Evolutionary conservation across 2,113 vertebrate species (phyloP), one percentile per base, ranked within the genome.

Genomic region (Pollachius pollachius): DNA sequence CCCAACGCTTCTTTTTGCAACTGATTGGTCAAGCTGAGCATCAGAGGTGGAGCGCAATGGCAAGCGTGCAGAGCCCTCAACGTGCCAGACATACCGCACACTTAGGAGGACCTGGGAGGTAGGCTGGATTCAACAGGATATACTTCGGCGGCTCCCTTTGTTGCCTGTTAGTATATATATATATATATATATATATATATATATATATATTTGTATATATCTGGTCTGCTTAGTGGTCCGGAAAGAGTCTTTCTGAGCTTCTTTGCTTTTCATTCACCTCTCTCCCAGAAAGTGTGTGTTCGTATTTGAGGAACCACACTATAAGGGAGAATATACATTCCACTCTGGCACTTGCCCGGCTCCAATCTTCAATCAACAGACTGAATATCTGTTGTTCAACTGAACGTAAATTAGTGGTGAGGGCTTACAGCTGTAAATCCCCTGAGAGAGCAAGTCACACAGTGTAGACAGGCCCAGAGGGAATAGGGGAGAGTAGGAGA

Each of bases 31-130:
- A 13, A 70, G 61, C 48, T 34, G 15, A 23, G 58, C 57, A 41
- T 41, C 30, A 61, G 67, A 72, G 75, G 70, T 65, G 75, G 70
- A 81, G 72, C 70, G 70, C 77, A 68, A 64, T 65, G 68, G 68
- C 72, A 67, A 78, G 76, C 72, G 80, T 30, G 83, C 74, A 80
- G 59, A 56, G 79, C 67, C 65, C 76, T 79, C 72, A 81, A 13
- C 41, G 8, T 64, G 73, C 67, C 73, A 82, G 73, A 69, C 84
- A 82, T 70, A 84, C 81, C 60, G 84, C 75, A 79, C 85, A 89
- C 89, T 89, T 89, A 48, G 78, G 85, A 62, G 65, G 37, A 73
- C 75, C 79, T 75, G 78, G 78, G 82, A 66, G 84, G 73, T 81
- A 69, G 75, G 67, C 70, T 81, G 75, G 56, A 83, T 86, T 75